Evolutionary conservation across 2,113 vertebrate genomes (phyloP).

Genomic region (Onychostoma macrolepis): DNA sequence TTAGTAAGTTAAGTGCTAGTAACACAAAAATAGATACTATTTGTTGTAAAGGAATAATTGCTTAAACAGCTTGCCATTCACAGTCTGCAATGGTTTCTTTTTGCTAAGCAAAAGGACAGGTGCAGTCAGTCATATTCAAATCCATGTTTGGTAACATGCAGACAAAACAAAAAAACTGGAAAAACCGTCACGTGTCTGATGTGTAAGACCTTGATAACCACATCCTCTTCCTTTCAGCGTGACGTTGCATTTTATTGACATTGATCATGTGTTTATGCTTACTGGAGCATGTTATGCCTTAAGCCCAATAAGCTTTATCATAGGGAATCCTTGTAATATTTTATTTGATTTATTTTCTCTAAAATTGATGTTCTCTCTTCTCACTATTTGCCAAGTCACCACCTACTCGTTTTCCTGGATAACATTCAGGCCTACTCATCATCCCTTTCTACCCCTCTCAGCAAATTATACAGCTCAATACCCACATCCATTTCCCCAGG

Average conservation of each 20-base stretch:
- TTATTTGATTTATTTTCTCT: neutral
- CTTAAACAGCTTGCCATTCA: neutral
- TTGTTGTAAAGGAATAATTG: neutral
- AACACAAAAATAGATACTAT: neutral
- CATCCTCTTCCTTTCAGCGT: neutral
- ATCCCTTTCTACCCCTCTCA: slow-evolving; percentile 7
- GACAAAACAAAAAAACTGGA: neutral
- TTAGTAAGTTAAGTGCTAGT: neutral
- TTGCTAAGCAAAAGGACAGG: neutral
- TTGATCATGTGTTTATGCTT: slow-evolving; percentile 7
- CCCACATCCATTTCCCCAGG: neutral
- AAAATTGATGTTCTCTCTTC: neutral
- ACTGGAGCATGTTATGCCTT: neutral
- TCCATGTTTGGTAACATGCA: neutral
- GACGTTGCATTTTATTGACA: slow-evolving; percentile 1
- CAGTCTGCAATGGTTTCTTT: neutral
- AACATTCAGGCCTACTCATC: slow-evolving; percentile 34
- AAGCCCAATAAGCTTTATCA: neutral
- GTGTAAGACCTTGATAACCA: neutral
- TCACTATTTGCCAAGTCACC: slow-evolving; percentile 2
- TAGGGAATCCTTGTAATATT: neutral
- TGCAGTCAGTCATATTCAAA: neutral
- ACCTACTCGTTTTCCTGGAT: neutral
- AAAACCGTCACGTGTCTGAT: neutral
- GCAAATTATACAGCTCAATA: slow-evolving; percentile 38